Percentiles rank a stretch among this genome's conserved stretches.
phyloP scores from a whole-genome alignment of 2,113 vertebrate genomes.

The Chamaea fasciata region DNA sequence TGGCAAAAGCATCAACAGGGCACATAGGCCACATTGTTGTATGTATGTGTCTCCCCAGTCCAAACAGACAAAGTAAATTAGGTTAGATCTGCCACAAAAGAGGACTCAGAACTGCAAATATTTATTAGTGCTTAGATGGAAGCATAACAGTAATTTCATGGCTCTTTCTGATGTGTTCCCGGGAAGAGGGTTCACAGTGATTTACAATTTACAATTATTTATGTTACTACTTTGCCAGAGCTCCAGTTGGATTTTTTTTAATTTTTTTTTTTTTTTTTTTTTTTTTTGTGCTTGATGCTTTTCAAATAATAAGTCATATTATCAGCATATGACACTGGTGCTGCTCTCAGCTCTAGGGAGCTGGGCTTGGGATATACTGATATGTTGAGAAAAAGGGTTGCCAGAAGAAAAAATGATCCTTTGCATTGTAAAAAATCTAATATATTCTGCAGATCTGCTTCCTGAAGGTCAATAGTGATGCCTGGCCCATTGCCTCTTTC shows the following conservation, averaged over 20 bases:
- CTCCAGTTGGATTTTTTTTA: background rate
- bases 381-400: background rate
- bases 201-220: background rate
- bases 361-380: background rate
- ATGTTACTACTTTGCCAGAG: background rate
- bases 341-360: background rate
- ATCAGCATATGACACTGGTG: background rate
- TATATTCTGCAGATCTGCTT: background rate
- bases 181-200: background rate
- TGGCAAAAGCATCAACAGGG: background rate
- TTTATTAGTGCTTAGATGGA: background rate
- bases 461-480: background rate
- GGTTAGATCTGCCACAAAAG: background rate
- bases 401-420: background rate
- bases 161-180: background rate
- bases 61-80: background rate
- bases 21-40: background rate
- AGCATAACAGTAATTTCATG: background rate
- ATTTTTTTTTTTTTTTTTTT: too few species aligned
- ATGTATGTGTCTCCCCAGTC: background rate
- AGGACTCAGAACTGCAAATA: background rate
- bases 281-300: background rate
- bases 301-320: accelerated
- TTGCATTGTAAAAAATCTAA: background rate
- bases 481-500: background rate